Base-by-base conservation (phyloP, 2,113 vertebrate species). In the Bos javanicus region DNA sequence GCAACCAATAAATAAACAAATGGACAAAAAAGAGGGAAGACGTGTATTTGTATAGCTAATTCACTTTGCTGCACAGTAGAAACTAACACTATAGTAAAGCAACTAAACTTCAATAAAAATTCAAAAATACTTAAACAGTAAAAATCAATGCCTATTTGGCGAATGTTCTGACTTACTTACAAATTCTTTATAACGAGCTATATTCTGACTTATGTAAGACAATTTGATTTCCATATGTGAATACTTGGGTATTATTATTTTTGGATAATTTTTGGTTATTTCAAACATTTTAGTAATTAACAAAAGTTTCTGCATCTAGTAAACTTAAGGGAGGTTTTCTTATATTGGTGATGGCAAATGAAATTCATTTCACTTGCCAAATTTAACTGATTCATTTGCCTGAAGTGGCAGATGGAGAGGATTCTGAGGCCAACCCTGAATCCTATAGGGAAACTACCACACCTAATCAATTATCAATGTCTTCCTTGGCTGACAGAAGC, bases 281-380 rank as follows among this genome's bases (percentile, higher is more conserved):
- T 94, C n/a, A 92, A 88, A 60, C 36, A 86, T 78, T 97, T 89
- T 85, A 25, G 50, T 92, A 95, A 95, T 97, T 97, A 93, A 93
- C 64, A 93, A 81, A 94, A 36, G 0, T 91, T 94, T 94, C 82
- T 91, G 36, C 28, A 85, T 36, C 25, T 87, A 67, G 36, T 92
- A 85, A 67, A 28, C 74, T 64, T 78, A 90, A 74, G 19, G 64
- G 12, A 60, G 17, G 0, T 78, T 94, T 97, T 86, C 62, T 57
- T 78, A 3, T 56, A 60, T 52, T 5, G 7, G 36, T 48, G 23
- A 94, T 87, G 28, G 60, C 19, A 88, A 67, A 54, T 60, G 82
- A 56, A 78, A 62, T 96, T 95, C 43, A 74, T 62, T 33, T 96
- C 30, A 71, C 39, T 59, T 78, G 76, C 36, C 36, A 87, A 25